Evolutionary conservation across 2,113 vertebrate species (phyloP), one percentile per base, ranked within the genome.

Genomic region (Dicaeum eximium): DNA sequence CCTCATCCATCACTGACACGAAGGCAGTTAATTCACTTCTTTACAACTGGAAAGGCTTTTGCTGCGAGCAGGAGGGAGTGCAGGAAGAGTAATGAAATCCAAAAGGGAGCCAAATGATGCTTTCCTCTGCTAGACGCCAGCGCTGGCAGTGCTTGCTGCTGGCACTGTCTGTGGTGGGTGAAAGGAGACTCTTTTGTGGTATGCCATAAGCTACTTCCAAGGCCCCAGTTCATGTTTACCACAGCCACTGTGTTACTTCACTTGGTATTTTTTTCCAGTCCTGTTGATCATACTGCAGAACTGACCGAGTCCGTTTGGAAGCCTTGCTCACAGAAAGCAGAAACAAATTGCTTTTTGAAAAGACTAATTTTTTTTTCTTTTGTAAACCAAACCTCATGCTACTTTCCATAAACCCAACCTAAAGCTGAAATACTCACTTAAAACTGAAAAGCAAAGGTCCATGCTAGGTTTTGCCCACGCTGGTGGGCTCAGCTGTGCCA

Each of bases 1-100:
- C 95, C 97, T 98, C 98, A 98, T 98, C 98, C 92, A 98, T 98
- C 98, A 98, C 98, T 98, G 98, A 98, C 98, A 98, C 4, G 7
- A 54, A 95, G 91, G 88, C 94, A 97, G 89, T 91, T 95, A 97
- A 96, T 97, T 97, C 89, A 30, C 96, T 91, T 30, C 95, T 97
- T 96, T 94, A 94, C 94, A 94, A 97, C 94, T 79, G 91, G 97
- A 97, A 96, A 95, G 94, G 92, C 93, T 80, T 89, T 54, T 61
- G 93, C 95, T 93, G 90, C 22, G 72, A 81, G 92, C 92, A 91
- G 90, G 91, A 89, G 71, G 91, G 96, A 94, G 91, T 31, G 71
- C 88, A 96, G 93, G 87, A 80, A 93, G 92, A 96, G 83, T 65
- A 93, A 90, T 45, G 94, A 94, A 27, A 91, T 86, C 89, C 87